Percentiles rank a stretch among this genome's conserved stretches.
These are phyloP conservation scores for Matsumyia berberina DNA, from an alignment of 2,888 invertebrate genomes.

Conservation along the genomic window DNA sequence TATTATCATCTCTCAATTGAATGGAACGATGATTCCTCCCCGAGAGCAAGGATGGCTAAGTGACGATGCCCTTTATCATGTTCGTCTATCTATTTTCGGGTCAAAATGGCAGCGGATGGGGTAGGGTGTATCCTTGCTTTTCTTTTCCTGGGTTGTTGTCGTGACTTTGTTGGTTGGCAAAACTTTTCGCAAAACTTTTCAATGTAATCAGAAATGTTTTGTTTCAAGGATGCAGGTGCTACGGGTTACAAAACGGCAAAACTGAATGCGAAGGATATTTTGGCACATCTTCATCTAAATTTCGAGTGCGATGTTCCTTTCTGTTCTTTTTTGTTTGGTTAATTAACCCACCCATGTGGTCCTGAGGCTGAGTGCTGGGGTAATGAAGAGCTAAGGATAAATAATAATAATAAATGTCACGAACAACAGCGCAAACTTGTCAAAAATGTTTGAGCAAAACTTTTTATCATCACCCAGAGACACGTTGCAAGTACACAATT, in stretches of 20 bases:
- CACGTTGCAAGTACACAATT: constrained; percentile 17
- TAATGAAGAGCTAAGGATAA: background rate
- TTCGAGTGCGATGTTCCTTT: constrained; percentile 4
- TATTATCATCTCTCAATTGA: constrained; percentile 72
- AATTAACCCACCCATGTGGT: constrained; percentile 54
- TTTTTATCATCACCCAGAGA: constrained; percentile 27
- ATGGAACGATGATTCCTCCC: constrained; percentile 52
- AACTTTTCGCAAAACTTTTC: constrained; percentile 59
- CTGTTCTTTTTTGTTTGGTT: constrained; percentile 16
- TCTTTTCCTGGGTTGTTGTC: constrained; percentile 2
- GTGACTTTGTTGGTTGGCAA: constrained; percentile 18
- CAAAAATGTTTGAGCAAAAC: constrained; percentile 36
- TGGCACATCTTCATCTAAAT: constrained; percentile 44
- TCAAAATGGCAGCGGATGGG: constrained; percentile 24
- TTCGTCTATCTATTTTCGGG: constrained; percentile 62
- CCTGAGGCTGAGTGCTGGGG: constrained; percentile 9
- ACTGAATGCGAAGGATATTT: background rate
- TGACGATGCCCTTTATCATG: constrained; percentile 71
- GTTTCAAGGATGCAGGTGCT: constrained; percentile 67
- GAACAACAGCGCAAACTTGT: constrained; percentile 26
- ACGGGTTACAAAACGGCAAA: constrained; percentile 24
- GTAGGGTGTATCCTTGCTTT: background rate
- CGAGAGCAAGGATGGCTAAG: constrained; percentile 52
- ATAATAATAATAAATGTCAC: constrained; percentile 57
- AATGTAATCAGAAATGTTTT: constrained; percentile 62